phyloP scores from a whole-genome alignment of 2,888 invertebrate genomes.

The Selenia dentaria region DNA sequence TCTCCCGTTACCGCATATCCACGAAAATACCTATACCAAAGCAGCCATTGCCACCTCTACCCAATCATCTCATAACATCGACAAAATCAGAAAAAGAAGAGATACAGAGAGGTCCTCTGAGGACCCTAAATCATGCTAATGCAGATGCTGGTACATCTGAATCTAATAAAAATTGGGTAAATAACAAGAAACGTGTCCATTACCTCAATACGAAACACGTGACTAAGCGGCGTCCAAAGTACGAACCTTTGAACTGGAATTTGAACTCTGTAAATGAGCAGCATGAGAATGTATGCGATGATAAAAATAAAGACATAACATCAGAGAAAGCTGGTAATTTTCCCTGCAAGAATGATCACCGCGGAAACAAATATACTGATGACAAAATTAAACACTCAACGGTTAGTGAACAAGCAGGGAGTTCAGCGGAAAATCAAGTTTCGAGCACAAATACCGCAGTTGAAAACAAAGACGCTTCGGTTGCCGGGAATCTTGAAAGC shows the following conservation, averaged over 20 bases:
- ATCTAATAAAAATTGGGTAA: too few species aligned
- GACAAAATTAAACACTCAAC: too few species aligned
- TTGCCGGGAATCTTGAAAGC: not conserved
- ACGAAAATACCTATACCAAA: conserved; percentile 63
- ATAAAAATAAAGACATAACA: too few species aligned
- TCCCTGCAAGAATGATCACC: too few species aligned
- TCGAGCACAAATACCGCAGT: too few species aligned
- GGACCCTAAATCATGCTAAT: conserved; percentile 40
- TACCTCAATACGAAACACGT: conserved; percentile 50
- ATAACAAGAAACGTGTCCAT: conserved; percentile 17
- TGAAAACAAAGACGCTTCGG: too few species aligned
- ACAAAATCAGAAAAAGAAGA: conserved; percentile 18
- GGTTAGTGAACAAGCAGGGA: too few species aligned
- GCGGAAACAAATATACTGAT: too few species aligned
- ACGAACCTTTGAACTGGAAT: too few species aligned
- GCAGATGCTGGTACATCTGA: conserved; percentile 5
- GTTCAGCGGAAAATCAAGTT: too few species aligned
- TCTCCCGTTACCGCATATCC: conserved; percentile 26
- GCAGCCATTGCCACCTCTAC: conserved; percentile 56
- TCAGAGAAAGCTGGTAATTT: too few species aligned
- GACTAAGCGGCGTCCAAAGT: conserved; percentile 44
- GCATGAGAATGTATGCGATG: too few species aligned
- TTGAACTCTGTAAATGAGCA: conserved; percentile 30
- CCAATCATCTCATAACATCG: conserved; percentile 47
- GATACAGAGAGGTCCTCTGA: conserved; percentile 49